These are phyloP conservation scores for Leptodirus hochenwartii DNA, from an alignment of 2,888 invertebrate genomes.

Conservation along the genomic window DNA sequence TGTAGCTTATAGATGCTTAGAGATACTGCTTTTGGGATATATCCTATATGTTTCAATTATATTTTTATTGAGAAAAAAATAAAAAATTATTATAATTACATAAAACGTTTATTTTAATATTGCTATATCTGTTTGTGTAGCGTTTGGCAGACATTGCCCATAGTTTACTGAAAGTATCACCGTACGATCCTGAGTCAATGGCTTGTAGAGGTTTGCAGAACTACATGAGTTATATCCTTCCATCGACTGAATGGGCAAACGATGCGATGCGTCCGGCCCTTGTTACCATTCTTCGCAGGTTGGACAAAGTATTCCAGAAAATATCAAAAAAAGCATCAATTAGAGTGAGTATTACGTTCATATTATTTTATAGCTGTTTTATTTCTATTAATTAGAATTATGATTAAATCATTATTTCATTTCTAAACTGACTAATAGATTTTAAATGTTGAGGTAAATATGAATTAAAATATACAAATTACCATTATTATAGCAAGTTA, in stretches of 20 bases:
- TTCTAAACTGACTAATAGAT: too few species aligned
- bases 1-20: too few species aligned
- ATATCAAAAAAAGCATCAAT: constrained; percentile 93
- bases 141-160: constrained; percentile 93
- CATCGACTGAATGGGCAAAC: constrained; percentile 91
- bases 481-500: too few species aligned
- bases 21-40: too few species aligned
- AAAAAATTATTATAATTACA: too few species aligned
- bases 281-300: constrained; percentile 72
- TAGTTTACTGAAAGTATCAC: constrained; percentile 89
- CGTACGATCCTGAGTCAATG: constrained; percentile 96
- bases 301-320: constrained; percentile 94
- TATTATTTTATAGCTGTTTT: constrained; percentile 4
- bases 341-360: constrained; percentile 31
- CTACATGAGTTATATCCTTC: constrained; percentile 83
- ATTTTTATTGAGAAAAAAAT: too few species aligned
- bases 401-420: too few species aligned
- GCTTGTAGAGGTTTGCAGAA: constrained; percentile 82
- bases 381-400: too few species aligned
- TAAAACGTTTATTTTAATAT: constrained; percentile 1
- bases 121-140: constrained; percentile 30
- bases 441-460: too few species aligned
- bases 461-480: too few species aligned
- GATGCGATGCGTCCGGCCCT: constrained; percentile 82
- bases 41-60: too few species aligned